Evolutionary conservation across 2,113 vertebrate species (phyloP).

Genomic region (Bambusicola thoracicus): DNA sequence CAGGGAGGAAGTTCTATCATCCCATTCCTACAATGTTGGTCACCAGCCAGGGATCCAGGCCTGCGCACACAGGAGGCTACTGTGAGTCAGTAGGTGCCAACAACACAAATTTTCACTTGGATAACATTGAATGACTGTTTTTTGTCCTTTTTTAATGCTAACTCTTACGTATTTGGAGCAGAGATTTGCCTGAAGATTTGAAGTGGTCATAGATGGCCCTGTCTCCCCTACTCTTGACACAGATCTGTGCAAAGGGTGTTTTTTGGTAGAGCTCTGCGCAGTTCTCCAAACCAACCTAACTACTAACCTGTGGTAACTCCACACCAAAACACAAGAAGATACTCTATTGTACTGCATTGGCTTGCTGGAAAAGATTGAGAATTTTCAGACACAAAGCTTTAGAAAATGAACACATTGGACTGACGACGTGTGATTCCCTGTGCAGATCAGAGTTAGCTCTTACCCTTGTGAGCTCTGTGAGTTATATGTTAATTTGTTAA

Average conservation of each 20-base stretch:
- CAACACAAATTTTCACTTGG: background rate
- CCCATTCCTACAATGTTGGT: background rate
- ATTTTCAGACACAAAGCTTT: background rate
- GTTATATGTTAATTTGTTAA: background rate
- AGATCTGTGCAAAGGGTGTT: background rate
- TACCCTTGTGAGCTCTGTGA: background rate
- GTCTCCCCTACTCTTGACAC: background rate
- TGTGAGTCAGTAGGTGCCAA: background rate
- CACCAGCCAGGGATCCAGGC: background rate
- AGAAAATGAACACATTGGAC: background rate
- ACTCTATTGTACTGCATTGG: background rate
- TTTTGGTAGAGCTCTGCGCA: background rate
- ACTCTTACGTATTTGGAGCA: accelerated
- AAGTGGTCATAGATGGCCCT: accelerated
- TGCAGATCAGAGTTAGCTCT: background rate
- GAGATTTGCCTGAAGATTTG: background rate
- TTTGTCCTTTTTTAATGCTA: background rate
- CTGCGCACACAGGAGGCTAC: accelerated
- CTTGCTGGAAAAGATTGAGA: background rate
- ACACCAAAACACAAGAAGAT: background rate
- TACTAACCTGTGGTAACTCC: background rate
- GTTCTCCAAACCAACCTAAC: background rate
- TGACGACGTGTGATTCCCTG: background rate
- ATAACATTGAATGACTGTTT: background rate
- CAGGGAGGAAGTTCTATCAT: background rate